Conservation (phyloP, 2,888 invertebrate genomes). For the Automeris io region DNA sequence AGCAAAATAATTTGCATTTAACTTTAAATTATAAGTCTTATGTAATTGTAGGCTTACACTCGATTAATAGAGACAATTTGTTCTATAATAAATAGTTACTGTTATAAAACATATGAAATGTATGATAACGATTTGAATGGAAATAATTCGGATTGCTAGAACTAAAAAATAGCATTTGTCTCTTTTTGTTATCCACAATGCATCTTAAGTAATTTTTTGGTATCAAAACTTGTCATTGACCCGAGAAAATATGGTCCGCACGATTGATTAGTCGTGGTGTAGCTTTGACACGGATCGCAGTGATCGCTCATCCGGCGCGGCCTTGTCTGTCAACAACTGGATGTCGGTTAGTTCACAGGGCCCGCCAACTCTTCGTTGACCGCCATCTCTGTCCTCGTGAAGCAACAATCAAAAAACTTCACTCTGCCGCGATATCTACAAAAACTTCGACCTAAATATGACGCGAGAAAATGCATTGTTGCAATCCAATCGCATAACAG, state of each 20-base stretch:
- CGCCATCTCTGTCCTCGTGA: conserved; percentile 3
- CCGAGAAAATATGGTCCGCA: conserved; percentile 39
- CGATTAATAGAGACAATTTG: too few relatives aligned
- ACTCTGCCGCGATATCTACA: not conserved
- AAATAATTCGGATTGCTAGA: too few relatives aligned
- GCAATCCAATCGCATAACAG: too few relatives aligned
- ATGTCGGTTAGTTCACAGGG: not conserved
- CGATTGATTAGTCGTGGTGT: conserved; percentile 52
- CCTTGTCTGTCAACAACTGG: conserved; percentile 40
- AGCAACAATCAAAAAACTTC: conserved; percentile 7
- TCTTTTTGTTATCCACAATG: too few relatives aligned
- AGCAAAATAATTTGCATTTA: too few relatives aligned
- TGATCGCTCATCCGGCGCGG: conserved; percentile 61
- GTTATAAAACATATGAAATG: too few relatives aligned
- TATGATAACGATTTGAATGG: too few relatives aligned
- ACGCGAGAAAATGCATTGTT: not conserved
- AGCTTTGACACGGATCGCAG: conserved; percentile 60
- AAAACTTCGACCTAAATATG: not conserved
- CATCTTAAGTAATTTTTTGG: too few relatives aligned
- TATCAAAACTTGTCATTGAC: conserved; percentile 57
- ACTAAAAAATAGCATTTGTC: too few relatives aligned
- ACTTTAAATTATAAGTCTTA: too few relatives aligned
- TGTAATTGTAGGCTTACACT: too few relatives aligned
- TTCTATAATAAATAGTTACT: too few relatives aligned
- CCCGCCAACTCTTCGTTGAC: not conserved